A percentile compares a stretch with the other conserved stretches of the same genome.
Evolutionary conservation across 2,113 vertebrate species (phyloP).

Genomic region (Amazona vittata): DNA sequence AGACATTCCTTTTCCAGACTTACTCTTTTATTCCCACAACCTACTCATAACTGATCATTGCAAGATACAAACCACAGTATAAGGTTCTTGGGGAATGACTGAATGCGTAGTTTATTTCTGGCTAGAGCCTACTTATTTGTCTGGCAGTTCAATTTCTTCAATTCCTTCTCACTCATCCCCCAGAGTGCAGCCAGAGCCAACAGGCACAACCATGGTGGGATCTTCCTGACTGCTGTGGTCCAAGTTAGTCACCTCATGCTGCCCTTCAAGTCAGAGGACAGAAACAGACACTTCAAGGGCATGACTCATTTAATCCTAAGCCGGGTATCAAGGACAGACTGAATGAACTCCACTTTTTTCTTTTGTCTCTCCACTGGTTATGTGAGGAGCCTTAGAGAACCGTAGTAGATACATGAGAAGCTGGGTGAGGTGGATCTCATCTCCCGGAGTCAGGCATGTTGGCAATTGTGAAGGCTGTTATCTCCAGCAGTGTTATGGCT

Average conservation of each 20-base stretch:
- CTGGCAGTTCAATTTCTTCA: neutral
- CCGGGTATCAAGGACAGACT: neutral
- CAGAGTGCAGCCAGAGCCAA: neutral
- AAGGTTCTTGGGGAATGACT: neutral
- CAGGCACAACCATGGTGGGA: neutral
- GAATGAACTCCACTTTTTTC: neutral
- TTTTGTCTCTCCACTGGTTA: neutral
- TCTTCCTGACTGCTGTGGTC: neutral
- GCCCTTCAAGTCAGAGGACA: neutral
- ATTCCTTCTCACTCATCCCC: neutral
- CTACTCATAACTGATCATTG: neutral
- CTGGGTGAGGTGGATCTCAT: neutral
- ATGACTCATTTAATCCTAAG: neutral
- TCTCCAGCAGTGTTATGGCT: neutral
- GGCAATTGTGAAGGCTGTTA: neutral
- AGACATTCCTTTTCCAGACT: neutral
- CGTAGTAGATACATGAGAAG: neutral
- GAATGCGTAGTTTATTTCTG: neutral
- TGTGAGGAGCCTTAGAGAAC: neutral
- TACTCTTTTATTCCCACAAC: neutral
- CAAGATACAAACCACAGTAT: neutral
- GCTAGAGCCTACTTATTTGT: neutral
- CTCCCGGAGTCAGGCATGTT: neutral
- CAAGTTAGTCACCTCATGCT: neutral
- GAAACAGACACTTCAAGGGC: neutral